Percentiles rank a stretch among this genome's conserved stretches.
Evolutionary conservation across 2,113 vertebrate species (phyloP).

Genomic region (Passerina amoena): DNA sequence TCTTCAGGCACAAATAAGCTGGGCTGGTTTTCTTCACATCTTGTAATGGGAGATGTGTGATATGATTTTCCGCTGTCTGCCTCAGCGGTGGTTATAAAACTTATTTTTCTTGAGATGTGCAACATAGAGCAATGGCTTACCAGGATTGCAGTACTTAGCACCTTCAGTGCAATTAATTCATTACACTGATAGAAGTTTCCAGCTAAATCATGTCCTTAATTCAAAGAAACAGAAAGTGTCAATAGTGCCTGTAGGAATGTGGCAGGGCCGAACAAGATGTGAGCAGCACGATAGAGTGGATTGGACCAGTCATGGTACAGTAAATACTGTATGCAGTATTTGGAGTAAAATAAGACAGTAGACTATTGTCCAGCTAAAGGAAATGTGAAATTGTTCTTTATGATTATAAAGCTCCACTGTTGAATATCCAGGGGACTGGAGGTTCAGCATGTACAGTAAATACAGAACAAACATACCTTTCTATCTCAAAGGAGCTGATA

Average conservation of each 20-base stretch:
- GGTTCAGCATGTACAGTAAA: not conserved
- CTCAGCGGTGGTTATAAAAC: not conserved
- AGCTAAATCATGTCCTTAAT: not conserved
- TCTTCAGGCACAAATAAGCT: conserved; percentile 2
- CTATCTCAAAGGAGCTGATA: not conserved
- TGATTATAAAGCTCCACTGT: not conserved
- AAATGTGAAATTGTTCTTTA: not conserved
- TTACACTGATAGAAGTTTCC: conserved; percentile 2
- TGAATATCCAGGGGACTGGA: not conserved
- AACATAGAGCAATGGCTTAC: not conserved
- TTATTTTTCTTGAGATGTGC: not conserved
- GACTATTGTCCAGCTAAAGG: not conserved
- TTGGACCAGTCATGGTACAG: not conserved
- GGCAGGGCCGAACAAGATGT: not conserved
- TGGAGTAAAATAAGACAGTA: not conserved
- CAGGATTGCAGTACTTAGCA: not conserved
- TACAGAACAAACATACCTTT: not conserved
- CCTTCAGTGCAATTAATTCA: not conserved
- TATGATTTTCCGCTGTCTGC: not conserved
- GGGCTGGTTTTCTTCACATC: not conserved
- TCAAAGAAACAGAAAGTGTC: not conserved
- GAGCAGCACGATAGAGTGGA: not conserved
- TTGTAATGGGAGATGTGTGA: not conserved
- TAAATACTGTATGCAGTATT: not conserved
- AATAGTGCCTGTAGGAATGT: not conserved